These are phyloP conservation scores for Kryphioiulus occultus DNA, from an alignment of 2,888 invertebrate genomes.

Conservation along the genomic window DNA sequence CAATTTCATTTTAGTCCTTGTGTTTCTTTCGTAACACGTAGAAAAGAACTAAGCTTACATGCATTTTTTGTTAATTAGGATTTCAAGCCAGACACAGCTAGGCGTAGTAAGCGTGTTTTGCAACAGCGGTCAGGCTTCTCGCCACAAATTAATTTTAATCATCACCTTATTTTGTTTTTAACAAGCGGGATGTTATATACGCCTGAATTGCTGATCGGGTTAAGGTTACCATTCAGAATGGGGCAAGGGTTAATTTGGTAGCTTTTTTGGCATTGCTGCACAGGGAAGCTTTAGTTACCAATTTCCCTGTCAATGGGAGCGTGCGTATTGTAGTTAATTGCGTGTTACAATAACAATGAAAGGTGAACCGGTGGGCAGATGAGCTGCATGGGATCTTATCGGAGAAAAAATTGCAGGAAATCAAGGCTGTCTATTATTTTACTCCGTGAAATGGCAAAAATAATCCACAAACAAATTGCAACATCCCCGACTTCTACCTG, in stretches of 20 bases:
- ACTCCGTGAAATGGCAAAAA: background rate
- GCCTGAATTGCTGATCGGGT: conserved; percentile 26
- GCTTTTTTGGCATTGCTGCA: background rate
- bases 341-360: conserved; percentile 11
- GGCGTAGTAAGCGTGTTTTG: background rate
- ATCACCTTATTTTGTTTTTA: background rate
- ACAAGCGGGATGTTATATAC: background rate
- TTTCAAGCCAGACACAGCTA: background rate
- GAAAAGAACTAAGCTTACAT: too few species aligned
- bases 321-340: conserved; percentile 2
- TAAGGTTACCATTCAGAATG: conserved; percentile 26
- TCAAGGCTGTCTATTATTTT: conserved; percentile 1
- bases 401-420: background rate
- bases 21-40: background rate
- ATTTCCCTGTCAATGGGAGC: conserved; percentile 26
- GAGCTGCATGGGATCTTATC: background rate
- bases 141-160: conserved; percentile 28
- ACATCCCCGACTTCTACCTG: background rate
- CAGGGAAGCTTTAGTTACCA: background rate
- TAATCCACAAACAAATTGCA: background rate
- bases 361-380: background rate
- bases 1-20: background rate
- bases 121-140: background rate
- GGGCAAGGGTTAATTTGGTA: background rate
- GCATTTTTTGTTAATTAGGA: background rate